Evolutionary conservation across 2,113 vertebrate species (phyloP).

Genomic region (Alouatta palliata): DNA sequence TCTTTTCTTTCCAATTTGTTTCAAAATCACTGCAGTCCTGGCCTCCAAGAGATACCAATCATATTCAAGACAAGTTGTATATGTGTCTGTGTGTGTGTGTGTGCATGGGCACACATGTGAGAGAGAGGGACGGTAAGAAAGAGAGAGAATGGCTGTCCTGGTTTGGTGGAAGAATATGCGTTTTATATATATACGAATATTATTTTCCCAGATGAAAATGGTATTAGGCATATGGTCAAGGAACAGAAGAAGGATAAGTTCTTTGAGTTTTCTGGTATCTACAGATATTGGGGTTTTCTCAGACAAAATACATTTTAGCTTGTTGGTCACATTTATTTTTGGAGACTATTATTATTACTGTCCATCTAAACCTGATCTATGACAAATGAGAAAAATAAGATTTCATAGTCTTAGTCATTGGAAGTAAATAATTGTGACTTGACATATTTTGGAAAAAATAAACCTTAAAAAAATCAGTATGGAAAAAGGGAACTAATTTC

Average conservation of each 20-base stretch:
- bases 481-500: not conserved
- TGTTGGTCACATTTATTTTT: not conserved
- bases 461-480: not conserved
- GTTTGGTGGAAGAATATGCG: not conserved
- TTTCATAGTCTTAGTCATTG: not conserved
- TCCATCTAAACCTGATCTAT: not conserved
- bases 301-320: not conserved
- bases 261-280: not conserved
- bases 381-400: not conserved
- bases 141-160: too few species aligned
- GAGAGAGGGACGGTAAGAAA: not conserved
- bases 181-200: not conserved
- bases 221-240: not conserved
- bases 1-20: not conserved
- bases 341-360: not conserved
- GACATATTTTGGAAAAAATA: not conserved
- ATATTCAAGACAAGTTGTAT: not conserved
- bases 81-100: not conserved
- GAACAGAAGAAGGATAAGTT: not conserved
- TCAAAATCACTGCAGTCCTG: not conserved
- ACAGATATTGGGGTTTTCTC: not conserved
- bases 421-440: not conserved
- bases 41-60: not conserved
- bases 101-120: too few species aligned
- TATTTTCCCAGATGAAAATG: slow-evolving; percentile 9